Evolutionary conservation across 2,797 vertebrate genomes (phyloP), one percentile per base, ranked within the genome.

Genomic region (Syngnathus acus): DNA sequence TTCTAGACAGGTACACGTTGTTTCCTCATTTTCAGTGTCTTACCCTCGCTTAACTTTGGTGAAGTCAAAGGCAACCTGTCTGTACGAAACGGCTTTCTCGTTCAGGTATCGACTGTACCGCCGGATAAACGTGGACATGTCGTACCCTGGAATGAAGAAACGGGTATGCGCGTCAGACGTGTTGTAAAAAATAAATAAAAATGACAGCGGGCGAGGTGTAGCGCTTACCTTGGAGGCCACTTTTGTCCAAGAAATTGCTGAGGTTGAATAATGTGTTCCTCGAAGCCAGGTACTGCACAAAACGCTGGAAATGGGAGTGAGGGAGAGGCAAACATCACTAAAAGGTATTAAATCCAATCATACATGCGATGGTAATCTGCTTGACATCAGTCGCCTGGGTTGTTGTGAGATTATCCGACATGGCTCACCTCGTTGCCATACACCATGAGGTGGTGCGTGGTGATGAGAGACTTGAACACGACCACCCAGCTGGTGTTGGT

Each of bases 181-280:
- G 0, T 42, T 6, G 2, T 37, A 37, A 17, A 39, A 54, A n/a
- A n/a, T 23, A 42, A 55, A 17, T 11, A 26, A 1, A 45, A 14
- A 13, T 19, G n/a, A 5, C 8, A 40, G 3, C 21, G 47, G 3
- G 7, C 1, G 21, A 47, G 4, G 14, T 32, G 38, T 8, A 14
- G n/a, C 32, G 21, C 14, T 47, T 93, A 99, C 97, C 97, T 96
- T 99, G 97, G 73, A 99, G 89, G 77, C 97, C 97, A 85, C 96
- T 98, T 94, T 98, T 99, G 89, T 99, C 97, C 94, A 99, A 91
- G 91, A 99, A 99, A 92, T 98, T 99, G 92, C 95, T 99, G 91
- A 99, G 91, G 89, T 99, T 99, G 93, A 99, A 99, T 90, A 99
- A 91, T 8, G 97, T 99, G 87, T 99, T 99, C 91, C 97, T 95